Evolutionary conservation across 2,113 vertebrate genomes (phyloP).

Genomic region (Aptenodytes forsteri): DNA sequence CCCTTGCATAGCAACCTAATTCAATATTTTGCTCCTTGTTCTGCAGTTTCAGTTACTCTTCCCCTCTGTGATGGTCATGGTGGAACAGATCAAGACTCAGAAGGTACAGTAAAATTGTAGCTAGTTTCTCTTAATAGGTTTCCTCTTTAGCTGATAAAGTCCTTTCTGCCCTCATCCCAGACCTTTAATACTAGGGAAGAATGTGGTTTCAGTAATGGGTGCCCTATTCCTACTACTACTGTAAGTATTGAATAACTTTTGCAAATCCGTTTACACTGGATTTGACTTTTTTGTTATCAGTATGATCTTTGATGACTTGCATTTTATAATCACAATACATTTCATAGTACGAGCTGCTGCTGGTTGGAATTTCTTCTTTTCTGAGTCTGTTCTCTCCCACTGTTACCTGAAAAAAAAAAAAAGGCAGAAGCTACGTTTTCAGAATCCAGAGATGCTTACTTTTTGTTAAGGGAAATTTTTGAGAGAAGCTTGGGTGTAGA

Average conservation of each 20-base stretch:
- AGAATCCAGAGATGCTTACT: neutral
- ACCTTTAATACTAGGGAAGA: neutral
- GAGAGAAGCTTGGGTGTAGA: neutral
- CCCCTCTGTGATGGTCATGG: slow-evolving; percentile 95
- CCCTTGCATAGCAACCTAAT: neutral
- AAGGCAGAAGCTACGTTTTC: neutral
- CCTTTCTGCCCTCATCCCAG: neutral
- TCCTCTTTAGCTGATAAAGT: neutral
- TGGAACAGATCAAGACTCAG: slow-evolving; percentile 94
- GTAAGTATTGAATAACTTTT: neutral
- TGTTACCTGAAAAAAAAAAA: neutral
- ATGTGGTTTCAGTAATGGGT: neutral
- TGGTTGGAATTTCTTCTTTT: neutral
- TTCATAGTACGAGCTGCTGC: neutral
- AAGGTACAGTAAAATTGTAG: slow-evolving; percentile 80
- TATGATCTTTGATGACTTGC: neutral
- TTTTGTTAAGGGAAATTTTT: neutral
- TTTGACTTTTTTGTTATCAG: neutral
- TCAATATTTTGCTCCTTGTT: neutral
- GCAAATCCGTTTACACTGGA: neutral
- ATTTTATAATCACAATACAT: neutral
- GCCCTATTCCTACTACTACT: neutral
- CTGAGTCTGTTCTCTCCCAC: neutral
- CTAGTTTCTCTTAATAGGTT: neutral
- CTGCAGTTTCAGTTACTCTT: slow-evolving; percentile 96